phyloP scores from a whole-genome alignment of 1,140 invertebrate species.

The fruit fly (Drosophila melanogaster) region DNA sequence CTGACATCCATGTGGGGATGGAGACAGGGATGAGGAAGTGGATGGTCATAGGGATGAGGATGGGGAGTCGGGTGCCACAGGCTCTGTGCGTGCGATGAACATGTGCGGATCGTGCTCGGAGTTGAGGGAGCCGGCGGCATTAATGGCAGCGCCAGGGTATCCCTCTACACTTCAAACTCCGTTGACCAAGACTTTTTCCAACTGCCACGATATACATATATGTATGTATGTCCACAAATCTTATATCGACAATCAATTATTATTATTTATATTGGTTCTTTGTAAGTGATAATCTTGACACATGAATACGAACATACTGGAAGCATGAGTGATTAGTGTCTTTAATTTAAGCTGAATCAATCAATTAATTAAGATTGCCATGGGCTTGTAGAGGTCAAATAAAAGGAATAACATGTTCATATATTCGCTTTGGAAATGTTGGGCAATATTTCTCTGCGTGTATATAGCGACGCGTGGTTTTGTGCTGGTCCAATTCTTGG shows the following conservation, averaged over 20 bases:
- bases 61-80: background rate
- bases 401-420: too few species aligned
- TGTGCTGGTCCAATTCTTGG: constrained; percentile 4
- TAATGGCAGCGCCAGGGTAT: constrained; percentile 30
- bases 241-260: background rate
- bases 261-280: too few species aligned
- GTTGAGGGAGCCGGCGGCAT: constrained; percentile 27
- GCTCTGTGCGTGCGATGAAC: constrained; percentile 41
- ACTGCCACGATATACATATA: too few species aligned
- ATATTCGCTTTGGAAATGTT: too few species aligned
- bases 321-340: too few species aligned
- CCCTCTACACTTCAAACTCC: background rate
- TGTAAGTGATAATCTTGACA: too few species aligned
- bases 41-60: background rate
- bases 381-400: too few species aligned
- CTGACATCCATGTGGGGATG: constrained; percentile 2
- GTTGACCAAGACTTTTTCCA: background rate
- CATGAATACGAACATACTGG: too few species aligned
- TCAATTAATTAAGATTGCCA: too few species aligned
- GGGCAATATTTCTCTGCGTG: background rate
- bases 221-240: background rate
- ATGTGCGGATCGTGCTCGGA: constrained; percentile 45
- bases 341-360: too few species aligned
- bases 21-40: background rate
- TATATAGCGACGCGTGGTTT: background rate